Base-by-base conservation (phyloP, 2,888 invertebrate species). In the Noctua comes region DNA sequence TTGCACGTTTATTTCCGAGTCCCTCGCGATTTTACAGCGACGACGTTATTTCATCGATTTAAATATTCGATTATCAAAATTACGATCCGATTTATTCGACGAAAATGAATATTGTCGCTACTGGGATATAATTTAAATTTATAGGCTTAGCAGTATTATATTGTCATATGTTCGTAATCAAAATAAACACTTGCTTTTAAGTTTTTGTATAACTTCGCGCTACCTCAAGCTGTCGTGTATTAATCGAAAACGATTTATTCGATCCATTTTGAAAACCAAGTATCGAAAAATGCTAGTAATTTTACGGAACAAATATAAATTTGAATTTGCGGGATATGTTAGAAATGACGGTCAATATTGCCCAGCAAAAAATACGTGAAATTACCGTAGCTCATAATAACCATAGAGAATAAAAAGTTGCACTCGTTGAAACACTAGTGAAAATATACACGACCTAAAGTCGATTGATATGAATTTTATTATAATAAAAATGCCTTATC, bases 141-240 rank as follows among this genome's bases (percentile, higher is more conserved):
- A 89, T 95, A 95, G 93, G 89, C 90, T 93, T 93, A 96, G 94
- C 96, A 96, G 96, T 96, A 96, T 96, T 96, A 96, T 93, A 93
- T 90, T 91, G 90, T 93, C 91, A 81, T 82, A 87, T 80, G 80
- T 89, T 88, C 92, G 93, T 91, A 88, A 90, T 91, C 88, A 90
- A 91, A 78, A 18, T 73, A 78, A 88, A 88, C 86, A 87, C 86
- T 91, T 89, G 90, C 88, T 90, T 91, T 91, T 93, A 91, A 89
- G 91, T 89, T 91, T 91, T 83, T 84, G 11, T 89, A 87, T 92
- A 89, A 93, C 88, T 94, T 93, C 91, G 89, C 92, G 92, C 95
- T 96, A 96, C 96, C 96, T 96, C 96, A 94, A 91, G 91, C 91
- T 92, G 91, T 93, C 92, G 92, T 93, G 91, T 93, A 91, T 91